Evolutionary conservation across 2,888 invertebrate species (phyloP).

Genomic region (Corbicula japonica): DNA sequence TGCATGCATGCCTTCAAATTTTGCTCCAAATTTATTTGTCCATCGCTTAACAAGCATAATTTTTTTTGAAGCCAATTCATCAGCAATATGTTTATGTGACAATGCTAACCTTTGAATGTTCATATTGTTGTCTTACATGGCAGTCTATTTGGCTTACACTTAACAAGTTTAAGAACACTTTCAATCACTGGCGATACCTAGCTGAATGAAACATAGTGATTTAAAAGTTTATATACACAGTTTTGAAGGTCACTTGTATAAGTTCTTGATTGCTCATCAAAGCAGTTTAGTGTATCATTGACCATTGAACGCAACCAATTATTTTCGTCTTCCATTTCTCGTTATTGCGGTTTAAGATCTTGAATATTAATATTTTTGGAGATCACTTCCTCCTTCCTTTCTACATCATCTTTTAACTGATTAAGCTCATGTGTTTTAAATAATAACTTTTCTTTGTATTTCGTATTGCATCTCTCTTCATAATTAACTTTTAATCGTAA

Average conservation of each 20-base stretch:
- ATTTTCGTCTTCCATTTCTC: too few species aligned
- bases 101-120: slow-evolving; percentile 38
- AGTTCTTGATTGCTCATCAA: slow-evolving; percentile 26
- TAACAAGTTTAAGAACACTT: slow-evolving; percentile 24
- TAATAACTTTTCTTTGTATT: too few species aligned
- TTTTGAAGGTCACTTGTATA: slow-evolving; percentile 38
- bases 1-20: slow-evolving; percentile 17
- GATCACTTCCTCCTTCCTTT: too few species aligned
- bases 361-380: too few species aligned
- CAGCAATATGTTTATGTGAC: slow-evolving; percentile 36
- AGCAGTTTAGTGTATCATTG: too few species aligned
- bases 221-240: slow-evolving; percentile 36
- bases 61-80: slow-evolving; percentile 3
- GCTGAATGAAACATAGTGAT: slow-evolving; percentile 25
- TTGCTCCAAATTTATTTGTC: slow-evolving; percentile 15
- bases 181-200: slow-evolving; percentile 44
- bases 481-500: too few species aligned
- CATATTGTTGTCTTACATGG: slow-evolving; percentile 45
- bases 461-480: too few species aligned
- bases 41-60: slow-evolving; percentile 44
- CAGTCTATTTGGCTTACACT: slow-evolving; percentile 22
- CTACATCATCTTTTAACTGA: too few species aligned
- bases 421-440: too few species aligned
- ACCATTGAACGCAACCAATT: too few species aligned
- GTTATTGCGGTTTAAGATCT: too few species aligned